Conservation (phyloP, 37 sponge, comb jelly and placozoan genomes). For the Spongilla lacustris region DNA sequence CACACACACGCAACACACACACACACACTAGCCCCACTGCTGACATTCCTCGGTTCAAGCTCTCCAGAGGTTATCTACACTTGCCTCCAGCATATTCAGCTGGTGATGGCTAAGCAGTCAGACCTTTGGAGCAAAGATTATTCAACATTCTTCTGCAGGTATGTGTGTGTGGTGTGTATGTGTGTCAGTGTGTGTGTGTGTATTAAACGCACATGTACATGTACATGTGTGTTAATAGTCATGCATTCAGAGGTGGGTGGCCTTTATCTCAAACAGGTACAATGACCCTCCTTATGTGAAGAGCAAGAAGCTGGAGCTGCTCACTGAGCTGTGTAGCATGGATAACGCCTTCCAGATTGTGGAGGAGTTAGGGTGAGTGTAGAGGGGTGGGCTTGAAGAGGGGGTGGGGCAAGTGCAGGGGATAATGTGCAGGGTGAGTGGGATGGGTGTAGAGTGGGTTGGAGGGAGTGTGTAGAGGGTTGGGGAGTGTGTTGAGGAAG, state of each 20-base stretch:
- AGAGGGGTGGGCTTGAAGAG: background rate
- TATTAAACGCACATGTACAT: background rate
- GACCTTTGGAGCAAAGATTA: conserved; percentile 56
- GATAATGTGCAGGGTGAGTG: background rate
- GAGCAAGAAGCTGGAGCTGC: conserved; percentile 87
- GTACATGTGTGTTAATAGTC: too few species aligned
- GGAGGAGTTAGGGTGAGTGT: conserved; percentile 84
- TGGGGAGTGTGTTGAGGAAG: too few species aligned
- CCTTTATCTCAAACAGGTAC: conserved; percentile 48
- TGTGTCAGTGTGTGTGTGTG: background rate
- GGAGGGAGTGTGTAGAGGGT: background rate
- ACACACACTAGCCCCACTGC: conserved; percentile 67
- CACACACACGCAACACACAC: conserved; percentile 13
- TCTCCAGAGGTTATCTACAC: conserved; percentile 79
- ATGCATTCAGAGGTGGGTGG: too few species aligned
- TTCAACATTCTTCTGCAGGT: conserved; percentile 88
- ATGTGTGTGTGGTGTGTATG: background rate
- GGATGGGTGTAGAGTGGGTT: background rate
- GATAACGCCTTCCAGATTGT: conserved; percentile 77
- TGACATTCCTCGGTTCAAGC: conserved; percentile 76
- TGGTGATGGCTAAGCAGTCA: conserved; percentile 70
- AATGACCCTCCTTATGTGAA: conserved; percentile 94
- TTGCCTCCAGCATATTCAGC: conserved; percentile 84
- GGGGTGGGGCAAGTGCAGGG: background rate
- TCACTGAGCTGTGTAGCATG: conserved; percentile 68